phyloP scores from a whole-genome alignment of 2,113 vertebrate genomes.

The Laticauda laticaudata region DNA sequence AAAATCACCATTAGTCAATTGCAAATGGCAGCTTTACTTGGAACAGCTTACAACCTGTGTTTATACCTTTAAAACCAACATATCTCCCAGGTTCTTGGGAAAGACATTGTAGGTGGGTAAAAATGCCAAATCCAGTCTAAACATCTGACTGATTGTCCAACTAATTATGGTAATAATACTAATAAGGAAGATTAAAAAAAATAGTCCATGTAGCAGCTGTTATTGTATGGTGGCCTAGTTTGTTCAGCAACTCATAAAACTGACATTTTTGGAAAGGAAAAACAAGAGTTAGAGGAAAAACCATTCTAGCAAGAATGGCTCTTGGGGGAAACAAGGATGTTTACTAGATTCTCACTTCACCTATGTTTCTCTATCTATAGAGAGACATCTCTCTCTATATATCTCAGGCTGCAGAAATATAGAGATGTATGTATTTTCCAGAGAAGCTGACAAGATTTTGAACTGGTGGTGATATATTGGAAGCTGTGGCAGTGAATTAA shows the following conservation, averaged over 20 bases:
- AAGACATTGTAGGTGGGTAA: neutral
- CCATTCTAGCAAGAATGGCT: neutral
- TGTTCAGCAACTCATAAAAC: neutral
- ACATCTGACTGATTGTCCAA: neutral
- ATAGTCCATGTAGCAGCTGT: neutral
- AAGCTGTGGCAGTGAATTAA: slow-evolving; percentile 17
- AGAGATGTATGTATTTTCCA: neutral
- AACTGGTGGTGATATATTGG: slow-evolving; percentile 33
- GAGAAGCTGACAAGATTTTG: slow-evolving; percentile 32
- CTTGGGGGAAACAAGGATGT: neutral
- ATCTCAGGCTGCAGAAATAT: slow-evolving; percentile 28
- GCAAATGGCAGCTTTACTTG: neutral
- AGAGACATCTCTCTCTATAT: neutral
- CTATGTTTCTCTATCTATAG: neutral
- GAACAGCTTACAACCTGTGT: neutral
- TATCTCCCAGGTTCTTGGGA: neutral
- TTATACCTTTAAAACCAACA: neutral
- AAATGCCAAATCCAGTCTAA: neutral
- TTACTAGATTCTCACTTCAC: neutral
- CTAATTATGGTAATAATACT: neutral
- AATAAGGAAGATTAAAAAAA: neutral
- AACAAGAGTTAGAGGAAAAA: neutral
- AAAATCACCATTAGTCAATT: neutral
- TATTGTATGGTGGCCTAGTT: neutral
- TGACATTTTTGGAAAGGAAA: neutral